These are phyloP conservation scores for Euphydryas editha DNA, from an alignment of 2,888 invertebrate species.

Conservation along the genomic window DNA sequence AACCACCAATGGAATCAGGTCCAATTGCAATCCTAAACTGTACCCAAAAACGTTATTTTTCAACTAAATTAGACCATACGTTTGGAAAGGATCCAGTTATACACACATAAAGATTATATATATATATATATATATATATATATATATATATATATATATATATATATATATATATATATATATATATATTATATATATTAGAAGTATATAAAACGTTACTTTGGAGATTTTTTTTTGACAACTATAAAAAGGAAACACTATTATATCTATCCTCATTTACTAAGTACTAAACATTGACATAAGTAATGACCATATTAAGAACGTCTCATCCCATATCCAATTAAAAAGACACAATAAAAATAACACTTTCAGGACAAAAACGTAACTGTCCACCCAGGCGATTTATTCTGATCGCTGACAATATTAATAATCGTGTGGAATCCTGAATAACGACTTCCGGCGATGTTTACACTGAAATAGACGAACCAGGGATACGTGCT, in stretches of 20 bases:
- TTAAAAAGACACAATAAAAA: slow-evolving; percentile 27
- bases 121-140: no score
- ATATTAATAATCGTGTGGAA: slow-evolving; percentile 50
- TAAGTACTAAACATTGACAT: background rate
- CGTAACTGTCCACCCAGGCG: slow-evolving; percentile 32
- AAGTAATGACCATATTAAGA: background rate
- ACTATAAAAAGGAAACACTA: background rate
- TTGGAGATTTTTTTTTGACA: no score
- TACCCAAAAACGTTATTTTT: no score
- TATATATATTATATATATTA: no score
- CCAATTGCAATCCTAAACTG: no score
- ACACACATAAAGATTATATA: no score
- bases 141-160: no score
- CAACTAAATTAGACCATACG: no score
- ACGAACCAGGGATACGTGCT: slow-evolving; percentile 48
- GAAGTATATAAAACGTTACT: no score
- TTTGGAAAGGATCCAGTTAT: no score
- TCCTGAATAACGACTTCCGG: slow-evolving; percentile 71
- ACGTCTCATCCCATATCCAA: slow-evolving; percentile 16
- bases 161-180: no score
- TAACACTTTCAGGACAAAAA: slow-evolving; percentile 28
- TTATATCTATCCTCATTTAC: background rate
- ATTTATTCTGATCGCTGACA: slow-evolving; percentile 39
- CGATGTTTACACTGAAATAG: slow-evolving; percentile 40
- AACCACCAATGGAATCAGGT: no score